These are phyloP conservation scores for Acleris laterana DNA, from an alignment of 2,888 invertebrate genomes.

Conservation along the genomic window DNA sequence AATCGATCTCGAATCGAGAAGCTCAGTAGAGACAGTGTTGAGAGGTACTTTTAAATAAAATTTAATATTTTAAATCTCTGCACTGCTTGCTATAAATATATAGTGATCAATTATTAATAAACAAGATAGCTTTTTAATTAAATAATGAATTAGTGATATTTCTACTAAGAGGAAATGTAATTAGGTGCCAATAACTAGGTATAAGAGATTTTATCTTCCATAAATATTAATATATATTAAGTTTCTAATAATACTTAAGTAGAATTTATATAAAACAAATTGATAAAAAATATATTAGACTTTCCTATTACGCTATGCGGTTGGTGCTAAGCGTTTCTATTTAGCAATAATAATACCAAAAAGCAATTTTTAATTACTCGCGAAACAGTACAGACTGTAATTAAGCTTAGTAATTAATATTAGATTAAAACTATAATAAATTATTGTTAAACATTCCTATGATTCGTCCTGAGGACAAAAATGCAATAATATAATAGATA, in stretches of 20 bases:
- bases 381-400: conserved; percentile 51
- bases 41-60: background rate
- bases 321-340: conserved; percentile 61
- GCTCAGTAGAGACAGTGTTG: background rate
- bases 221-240: conserved; percentile 5
- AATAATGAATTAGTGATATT: conserved; percentile 27
- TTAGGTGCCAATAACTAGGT: conserved; percentile 49
- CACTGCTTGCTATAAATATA: conserved; percentile 1
- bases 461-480: conserved; percentile 19
- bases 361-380: conserved; percentile 52
- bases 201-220: conserved; percentile 19
- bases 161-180: conserved; percentile 2
- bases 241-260: conserved; percentile 43
- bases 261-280: conserved; percentile 43
- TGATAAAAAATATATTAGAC: conserved; percentile 43
- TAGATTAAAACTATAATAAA: conserved; percentile 3
- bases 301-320: conserved; percentile 55
- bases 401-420: conserved; percentile 15
- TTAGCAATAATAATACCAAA: conserved; percentile 54
- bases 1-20: background rate
- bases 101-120: background rate
- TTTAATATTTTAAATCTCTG: background rate
- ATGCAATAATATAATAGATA: conserved; percentile 21
- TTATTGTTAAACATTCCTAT: conserved; percentile 22
- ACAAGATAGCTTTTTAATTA: conserved; percentile 1